A percentile compares a stretch with the other conserved stretches of the same genome.
phyloP scores from a whole-genome alignment of 37 sponge, comb jelly and placozoan genomes.

The Tethya wilhelma region DNA sequence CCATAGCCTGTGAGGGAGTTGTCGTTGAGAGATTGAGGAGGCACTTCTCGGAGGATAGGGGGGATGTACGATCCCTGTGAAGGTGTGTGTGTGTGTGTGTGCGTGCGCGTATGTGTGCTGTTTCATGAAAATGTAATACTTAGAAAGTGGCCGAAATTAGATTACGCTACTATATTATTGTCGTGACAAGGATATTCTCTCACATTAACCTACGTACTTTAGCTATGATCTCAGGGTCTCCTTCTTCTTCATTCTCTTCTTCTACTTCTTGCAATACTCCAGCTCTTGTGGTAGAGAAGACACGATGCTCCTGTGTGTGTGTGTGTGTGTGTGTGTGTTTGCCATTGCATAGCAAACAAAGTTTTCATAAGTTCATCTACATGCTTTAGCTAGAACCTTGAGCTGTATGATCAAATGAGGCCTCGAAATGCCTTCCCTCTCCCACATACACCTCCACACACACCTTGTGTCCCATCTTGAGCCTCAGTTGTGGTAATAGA shows the following conservation, averaged over 20 bases:
- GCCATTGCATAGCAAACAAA: too few species aligned
- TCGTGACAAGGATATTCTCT: background rate
- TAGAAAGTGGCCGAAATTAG: too few species aligned
- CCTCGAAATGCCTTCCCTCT: too few species aligned
- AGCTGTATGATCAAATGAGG: too few species aligned
- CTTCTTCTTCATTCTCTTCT: background rate
- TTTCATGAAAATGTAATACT: too few species aligned
- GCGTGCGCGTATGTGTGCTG: background rate
- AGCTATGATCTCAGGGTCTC: background rate
- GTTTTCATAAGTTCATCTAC: too few species aligned
- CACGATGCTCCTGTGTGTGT: too few species aligned
- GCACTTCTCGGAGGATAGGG: background rate
- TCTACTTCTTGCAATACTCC: background rate
- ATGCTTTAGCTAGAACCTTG: too few species aligned
- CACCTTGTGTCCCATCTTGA: constrained; percentile 5
- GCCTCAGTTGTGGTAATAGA: constrained; percentile 30
- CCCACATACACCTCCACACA: too few species aligned
- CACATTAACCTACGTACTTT: background rate
- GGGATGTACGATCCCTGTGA: constrained; percentile 42
- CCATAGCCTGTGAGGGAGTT: constrained; percentile 31
- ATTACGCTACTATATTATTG: too few species aligned
- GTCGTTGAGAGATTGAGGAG: background rate
- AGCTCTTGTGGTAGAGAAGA: background rate
- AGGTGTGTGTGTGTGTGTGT: background rate
- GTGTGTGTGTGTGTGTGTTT: too few species aligned